Evolutionary conservation across 2,113 vertebrate species (phyloP).

Genomic region (Prochilodus magdalenae): DNA sequence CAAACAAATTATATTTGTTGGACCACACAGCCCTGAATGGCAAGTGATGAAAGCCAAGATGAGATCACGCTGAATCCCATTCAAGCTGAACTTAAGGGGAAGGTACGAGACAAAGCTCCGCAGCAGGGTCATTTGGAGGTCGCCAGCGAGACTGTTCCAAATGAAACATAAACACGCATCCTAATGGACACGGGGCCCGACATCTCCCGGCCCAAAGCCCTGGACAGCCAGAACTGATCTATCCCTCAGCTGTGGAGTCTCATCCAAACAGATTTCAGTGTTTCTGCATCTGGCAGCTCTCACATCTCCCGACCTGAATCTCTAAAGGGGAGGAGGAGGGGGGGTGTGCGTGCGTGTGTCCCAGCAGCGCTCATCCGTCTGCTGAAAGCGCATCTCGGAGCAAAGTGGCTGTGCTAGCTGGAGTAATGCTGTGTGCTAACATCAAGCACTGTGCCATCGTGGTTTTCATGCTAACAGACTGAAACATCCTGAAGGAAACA

Average conservation of each 20-base stretch:
- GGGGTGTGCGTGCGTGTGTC: conserved; percentile 50
- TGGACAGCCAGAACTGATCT: conserved; percentile 91
- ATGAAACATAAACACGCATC: conserved; percentile 77
- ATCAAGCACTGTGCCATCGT: not conserved
- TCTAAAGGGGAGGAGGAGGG: conserved; percentile 57
- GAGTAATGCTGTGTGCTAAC: not conserved
- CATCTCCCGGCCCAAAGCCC: conserved; percentile 82
- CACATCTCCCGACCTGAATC: conserved; percentile 81
- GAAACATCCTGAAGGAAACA: too few relatives aligned
- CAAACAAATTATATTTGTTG: conserved; percentile 55
- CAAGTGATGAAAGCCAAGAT: conserved; percentile 60
- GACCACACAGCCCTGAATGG: conserved; percentile 46
- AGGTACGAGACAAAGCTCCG: conserved; percentile 70
- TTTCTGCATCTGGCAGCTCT: conserved; percentile 93
- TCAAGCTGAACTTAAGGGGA: conserved; percentile 53
- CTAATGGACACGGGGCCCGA: conserved; percentile 78
- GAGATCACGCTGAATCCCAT: conserved; percentile 57
- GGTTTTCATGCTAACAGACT: too few relatives aligned
- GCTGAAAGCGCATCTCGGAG: not conserved
- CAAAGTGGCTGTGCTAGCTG: not conserved
- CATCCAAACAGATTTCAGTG: conserved; percentile 88
- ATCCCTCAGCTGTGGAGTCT: conserved; percentile 88
- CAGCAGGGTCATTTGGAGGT: conserved; percentile 71
- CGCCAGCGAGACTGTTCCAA: conserved; percentile 71
- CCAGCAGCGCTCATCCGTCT: conserved; percentile 21